These are phyloP conservation scores for Eciton burchellii DNA, from an alignment of 1,140 invertebrate species.

Conservation along the genomic window DNA sequence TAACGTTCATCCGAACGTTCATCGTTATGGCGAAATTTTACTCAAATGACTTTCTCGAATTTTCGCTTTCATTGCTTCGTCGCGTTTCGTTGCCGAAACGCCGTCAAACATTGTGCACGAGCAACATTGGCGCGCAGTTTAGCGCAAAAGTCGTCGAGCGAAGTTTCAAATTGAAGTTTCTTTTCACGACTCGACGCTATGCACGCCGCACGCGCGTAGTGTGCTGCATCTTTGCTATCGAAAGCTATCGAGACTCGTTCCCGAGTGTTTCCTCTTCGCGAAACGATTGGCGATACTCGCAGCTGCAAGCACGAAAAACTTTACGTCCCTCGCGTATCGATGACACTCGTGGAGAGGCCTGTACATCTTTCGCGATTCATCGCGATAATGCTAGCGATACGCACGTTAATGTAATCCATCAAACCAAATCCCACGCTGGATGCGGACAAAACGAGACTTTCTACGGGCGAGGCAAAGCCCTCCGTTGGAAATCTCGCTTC, in stretches of 20 bases:
- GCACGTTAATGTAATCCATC: slow-evolving; percentile 44
- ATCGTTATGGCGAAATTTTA: not conserved
- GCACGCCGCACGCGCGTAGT: too few species aligned
- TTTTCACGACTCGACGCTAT: too few species aligned
- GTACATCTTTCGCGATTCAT: not conserved
- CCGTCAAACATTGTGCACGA: not conserved
- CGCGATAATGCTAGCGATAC: slow-evolving; percentile 29
- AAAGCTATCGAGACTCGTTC: too few species aligned
- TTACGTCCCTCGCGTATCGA: too few species aligned
- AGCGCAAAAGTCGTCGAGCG: too few species aligned
- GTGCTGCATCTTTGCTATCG: too few species aligned
- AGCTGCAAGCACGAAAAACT: too few species aligned
- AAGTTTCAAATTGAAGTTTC: too few species aligned
- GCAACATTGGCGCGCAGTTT: too few species aligned
- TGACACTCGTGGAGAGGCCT: not conserved
- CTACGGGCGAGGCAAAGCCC: slow-evolving; percentile 17
- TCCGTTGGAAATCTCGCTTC: slow-evolving; percentile 48
- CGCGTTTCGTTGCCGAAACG: not conserved
- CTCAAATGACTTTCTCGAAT: not conserved
- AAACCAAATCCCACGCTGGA: slow-evolving; percentile 22
- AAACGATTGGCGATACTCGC: too few species aligned
- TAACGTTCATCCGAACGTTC: slow-evolving; percentile 37
- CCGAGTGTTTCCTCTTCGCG: too few species aligned
- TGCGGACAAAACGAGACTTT: not conserved
- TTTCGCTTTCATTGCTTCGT: slow-evolving; percentile 6